Evolutionary conservation across 2,797 vertebrate genomes (phyloP), one percentile per base, ranked within the genome.

Genomic region (Lutjanus argentimaculatus): DNA sequence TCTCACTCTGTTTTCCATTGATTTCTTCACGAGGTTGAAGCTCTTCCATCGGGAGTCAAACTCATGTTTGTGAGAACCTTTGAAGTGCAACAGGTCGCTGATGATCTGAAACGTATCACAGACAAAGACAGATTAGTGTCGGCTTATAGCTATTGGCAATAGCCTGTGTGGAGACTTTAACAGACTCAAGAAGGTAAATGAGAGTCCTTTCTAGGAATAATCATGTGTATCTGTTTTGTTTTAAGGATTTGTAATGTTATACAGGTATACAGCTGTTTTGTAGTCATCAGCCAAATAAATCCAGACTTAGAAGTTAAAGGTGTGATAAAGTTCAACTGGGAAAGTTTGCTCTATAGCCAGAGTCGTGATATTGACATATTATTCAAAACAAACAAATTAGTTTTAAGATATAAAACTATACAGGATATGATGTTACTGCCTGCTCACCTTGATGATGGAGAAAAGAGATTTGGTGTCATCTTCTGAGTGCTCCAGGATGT

Each of bases 391-490:
- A 83, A 65, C 14, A 61, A 59, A 58, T 8, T 21, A 17, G 12
- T 10, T 2, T 46, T 16, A 19, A 64, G 11, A 51, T 17, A 42
- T 46, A 40, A 36, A 48, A 10, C 2, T 45, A 70, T 21, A 19
- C 10, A 56, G 1, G 8, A 8, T 49, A n/a, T 67, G 17, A 42
- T 55, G 51, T 64, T 21, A 76, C 11, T 79, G 52, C 30, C 11
- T 78, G 42, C 85, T 62, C 94, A 99, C 98, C 97, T 99, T 99
- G 93, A 99, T 99, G 92, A 99, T 97, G 68, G 97, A 96, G 92
- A 99, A 99, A n/a, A 99, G 96, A 21, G 98, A 99, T 92, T 99
- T 99, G 11, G 97, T 99, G 89, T 99, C 98, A 88, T 99, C 98
- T 90, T 99, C 98, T 63, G 98, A 98, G 90, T 99, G 95, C 90